phyloP scores from a whole-genome alignment of 2,113 vertebrate species.

The Hassar affinis region DNA sequence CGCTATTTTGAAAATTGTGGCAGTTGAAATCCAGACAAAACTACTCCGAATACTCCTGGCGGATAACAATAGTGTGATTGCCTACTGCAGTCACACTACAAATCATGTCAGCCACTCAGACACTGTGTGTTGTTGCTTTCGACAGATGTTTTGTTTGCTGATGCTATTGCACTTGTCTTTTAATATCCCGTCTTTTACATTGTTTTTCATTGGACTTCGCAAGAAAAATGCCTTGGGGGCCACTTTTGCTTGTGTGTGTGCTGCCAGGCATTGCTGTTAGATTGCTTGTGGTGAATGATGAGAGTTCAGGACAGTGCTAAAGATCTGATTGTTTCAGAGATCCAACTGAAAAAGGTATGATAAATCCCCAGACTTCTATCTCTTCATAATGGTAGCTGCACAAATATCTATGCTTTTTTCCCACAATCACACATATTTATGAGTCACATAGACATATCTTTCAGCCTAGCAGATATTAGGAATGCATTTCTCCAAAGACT shows the following conservation, averaged over 20 bases:
- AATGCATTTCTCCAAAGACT: conserved; percentile 2
- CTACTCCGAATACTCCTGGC: no score
- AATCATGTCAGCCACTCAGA: conserved; percentile 1
- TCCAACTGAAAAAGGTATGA: conserved; percentile 31
- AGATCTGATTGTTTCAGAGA: conserved; percentile 28
- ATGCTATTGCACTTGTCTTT: conserved; percentile 11
- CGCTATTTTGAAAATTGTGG: no score
- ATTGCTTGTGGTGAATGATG: conserved; percentile 16
- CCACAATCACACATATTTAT: conserved; percentile 7
- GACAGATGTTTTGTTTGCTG: conserved; percentile 15
- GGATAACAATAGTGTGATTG: no score
- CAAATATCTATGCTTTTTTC: background rate
- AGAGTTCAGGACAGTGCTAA: conserved; percentile 2
- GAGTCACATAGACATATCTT: conserved; percentile 22
- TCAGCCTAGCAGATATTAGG: conserved; percentile 17
- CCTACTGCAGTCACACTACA: no score
- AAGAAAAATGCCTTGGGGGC: conserved; percentile 7
- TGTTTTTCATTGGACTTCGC: conserved; percentile 22
- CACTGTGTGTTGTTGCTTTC: conserved; percentile 16
- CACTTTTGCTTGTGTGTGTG: conserved; percentile 42
- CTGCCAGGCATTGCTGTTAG: conserved; percentile 33
- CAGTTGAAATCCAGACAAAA: no score
- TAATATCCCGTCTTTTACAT: conserved; percentile 19
- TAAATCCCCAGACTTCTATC: conserved; percentile 22
- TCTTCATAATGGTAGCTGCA: background rate